phyloP scores from a whole-genome alignment of 2,888 invertebrate species.

The Napeogenes inachia region DNA sequence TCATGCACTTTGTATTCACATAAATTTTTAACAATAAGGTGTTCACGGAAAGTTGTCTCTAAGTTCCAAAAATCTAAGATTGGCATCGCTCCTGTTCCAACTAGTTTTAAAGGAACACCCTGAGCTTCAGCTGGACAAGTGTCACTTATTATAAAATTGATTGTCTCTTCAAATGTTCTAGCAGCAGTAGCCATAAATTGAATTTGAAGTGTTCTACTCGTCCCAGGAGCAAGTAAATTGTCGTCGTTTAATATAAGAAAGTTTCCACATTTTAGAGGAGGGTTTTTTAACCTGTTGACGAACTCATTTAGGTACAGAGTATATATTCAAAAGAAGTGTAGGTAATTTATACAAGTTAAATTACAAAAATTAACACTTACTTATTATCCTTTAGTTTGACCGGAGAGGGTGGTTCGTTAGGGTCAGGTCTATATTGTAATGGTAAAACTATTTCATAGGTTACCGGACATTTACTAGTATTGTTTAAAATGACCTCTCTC shows the following conservation, averaged over 20 bases:
- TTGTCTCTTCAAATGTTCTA: slow-evolving; percentile 60
- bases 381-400: slow-evolving; percentile 50
- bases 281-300: slow-evolving; percentile 52
- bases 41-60: slow-evolving; percentile 78
- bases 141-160: slow-evolving; percentile 66
- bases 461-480: slow-evolving; percentile 78
- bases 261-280: slow-evolving; percentile 65
- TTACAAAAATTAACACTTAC: slow-evolving; percentile 37
- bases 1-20: slow-evolving; percentile 71
- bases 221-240: slow-evolving; percentile 64
- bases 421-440: slow-evolving; percentile 43
- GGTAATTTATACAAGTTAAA: slow-evolving; percentile 1
- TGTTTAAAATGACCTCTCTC: slow-evolving; percentile 76
- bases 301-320: slow-evolving; percentile 2
- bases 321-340: neutral
- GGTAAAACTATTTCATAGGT: slow-evolving; percentile 67
- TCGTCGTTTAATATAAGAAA: slow-evolving; percentile 66
- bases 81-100: slow-evolving; percentile 77
- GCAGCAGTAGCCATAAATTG: slow-evolving; percentile 59
- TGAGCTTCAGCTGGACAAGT: slow-evolving; percentile 69
- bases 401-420: slow-evolving; percentile 32
- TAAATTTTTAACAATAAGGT: slow-evolving; percentile 73
- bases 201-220: slow-evolving; percentile 61
- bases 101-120: slow-evolving; percentile 68
- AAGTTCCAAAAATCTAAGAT: slow-evolving; percentile 76